A percentile compares a stretch with the other conserved stretches of the same genome.
Conservation (phyloP, 2,113 vertebrate species). For the Brachionichthys hirsutus region DNA sequence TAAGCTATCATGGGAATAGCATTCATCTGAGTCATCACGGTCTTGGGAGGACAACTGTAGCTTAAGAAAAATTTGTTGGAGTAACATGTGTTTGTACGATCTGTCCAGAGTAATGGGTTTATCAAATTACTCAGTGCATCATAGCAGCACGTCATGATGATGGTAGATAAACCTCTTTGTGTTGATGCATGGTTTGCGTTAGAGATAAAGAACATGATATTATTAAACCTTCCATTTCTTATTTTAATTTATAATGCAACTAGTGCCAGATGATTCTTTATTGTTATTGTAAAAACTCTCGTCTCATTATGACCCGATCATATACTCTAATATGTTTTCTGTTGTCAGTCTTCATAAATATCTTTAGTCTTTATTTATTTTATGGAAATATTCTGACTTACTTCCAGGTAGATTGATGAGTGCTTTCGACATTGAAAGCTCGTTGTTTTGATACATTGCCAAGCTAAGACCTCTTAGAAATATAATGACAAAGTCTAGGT, state of each 20-base stretch:
- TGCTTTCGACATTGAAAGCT: background rate
- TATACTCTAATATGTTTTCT: background rate
- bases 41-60: conserved; percentile 55
- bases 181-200: too few relatives aligned
- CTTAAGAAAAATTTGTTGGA: conserved; percentile 38
- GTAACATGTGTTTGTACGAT: conserved; percentile 31
- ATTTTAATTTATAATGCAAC: background rate
- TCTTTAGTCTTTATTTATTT: background rate
- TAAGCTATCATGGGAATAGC: conserved; percentile 49
- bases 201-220: too few relatives aligned
- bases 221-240: too few relatives aligned
- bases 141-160: conserved; percentile 7
- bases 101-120: background rate
- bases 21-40: conserved; percentile 53
- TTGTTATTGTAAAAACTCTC: background rate
- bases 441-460: background rate
- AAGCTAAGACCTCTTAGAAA: conserved; percentile 15
- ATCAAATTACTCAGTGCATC: conserved; percentile 4
- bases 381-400: background rate
- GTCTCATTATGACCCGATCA: background rate
- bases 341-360: background rate
- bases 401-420: background rate
- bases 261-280: background rate
- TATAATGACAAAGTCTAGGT: conserved; percentile 13
- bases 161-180: too few relatives aligned